Conservation (phyloP, 2,888 invertebrate species). For the Fragum sueziense region DNA sequence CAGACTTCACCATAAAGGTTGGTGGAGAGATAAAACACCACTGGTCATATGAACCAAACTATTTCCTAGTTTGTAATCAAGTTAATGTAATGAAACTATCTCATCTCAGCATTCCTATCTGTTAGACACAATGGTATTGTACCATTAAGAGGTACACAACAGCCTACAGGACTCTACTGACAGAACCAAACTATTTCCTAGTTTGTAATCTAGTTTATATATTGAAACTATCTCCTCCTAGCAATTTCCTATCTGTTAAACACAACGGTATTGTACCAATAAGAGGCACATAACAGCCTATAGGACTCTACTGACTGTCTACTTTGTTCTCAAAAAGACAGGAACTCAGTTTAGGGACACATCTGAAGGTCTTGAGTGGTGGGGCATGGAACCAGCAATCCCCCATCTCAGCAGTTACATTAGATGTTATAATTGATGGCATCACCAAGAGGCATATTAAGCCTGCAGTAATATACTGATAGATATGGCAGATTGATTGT, state of each 20-base stretch:
- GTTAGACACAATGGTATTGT: neutral
- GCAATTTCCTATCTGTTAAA: neutral
- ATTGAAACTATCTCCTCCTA: neutral
- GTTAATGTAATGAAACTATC: neutral
- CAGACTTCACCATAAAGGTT: neutral
- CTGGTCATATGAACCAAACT: constrained; percentile 12
- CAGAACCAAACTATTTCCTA: neutral
- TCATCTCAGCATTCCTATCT: neutral
- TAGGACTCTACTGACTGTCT: neutral
- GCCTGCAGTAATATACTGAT: no score
- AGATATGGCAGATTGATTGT: no score
- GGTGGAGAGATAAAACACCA: constrained; percentile 8
- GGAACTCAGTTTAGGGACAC: no score
- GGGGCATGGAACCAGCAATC: no score
- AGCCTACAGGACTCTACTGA: neutral
- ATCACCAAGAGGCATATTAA: no score
- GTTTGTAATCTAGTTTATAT: neutral
- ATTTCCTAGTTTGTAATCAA: constrained; percentile 4
- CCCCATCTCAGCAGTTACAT: no score
- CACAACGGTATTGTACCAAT: neutral
- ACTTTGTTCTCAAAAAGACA: no score
- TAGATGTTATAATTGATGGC: no score
- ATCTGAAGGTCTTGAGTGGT: no score
- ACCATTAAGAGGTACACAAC: neutral
- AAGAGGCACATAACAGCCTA: neutral